Base-by-base conservation (phyloP, 2,113 vertebrate genomes). In the Chaetorhynchus papuensis region DNA sequence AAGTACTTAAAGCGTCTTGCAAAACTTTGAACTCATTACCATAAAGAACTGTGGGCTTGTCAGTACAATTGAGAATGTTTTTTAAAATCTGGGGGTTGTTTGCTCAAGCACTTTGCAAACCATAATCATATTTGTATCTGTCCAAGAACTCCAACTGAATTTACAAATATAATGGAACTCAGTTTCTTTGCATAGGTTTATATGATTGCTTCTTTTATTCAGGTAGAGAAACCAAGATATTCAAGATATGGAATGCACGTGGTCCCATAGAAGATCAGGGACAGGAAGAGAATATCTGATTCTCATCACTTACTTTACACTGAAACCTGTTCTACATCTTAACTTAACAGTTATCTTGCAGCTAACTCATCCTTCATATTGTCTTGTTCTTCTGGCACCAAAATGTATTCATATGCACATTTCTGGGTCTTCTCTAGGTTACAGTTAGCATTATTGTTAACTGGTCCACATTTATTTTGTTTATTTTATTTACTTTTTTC, bases 211-310 rank as follows among this genome's bases (percentile, higher is more conserved):
- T 33, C 27, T 79, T 87, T 63, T 78, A 24, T 68, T 84, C n/a
- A 42, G 35, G 5, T 45, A 31, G 27, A 81, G 47, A 89, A 92
- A 47, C 6, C 9, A 44, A 86, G 27, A 19, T 35, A 24, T 39
- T 19, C 52, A 72, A 75, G 22, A 33, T 37, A 37, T 0, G 14
- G 35, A 10, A 16, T 61, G 60, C 0, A 2, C 0, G 0, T 75
- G 13, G 27, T 52, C 30, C 44, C 41, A 33, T 28, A 39, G 74
- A 64, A 93, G 49, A 75, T 49, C 16, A 52, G 44, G 35, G 37
- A 35, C 26, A 71, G n/a, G n/a, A 91, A 60, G 28, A 72, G 13
- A 41, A 37, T 23, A 21, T 52, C 31, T 54, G 26, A 33, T 63
- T 90, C 45, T 68, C 12, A 31, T 64, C 49, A 15, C 44, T 53